Percentiles rank a stretch among this genome's conserved stretches.
These are phyloP conservation scores for Solen grandis DNA, from an alignment of 1,140 invertebrate genomes.

Conservation along the genomic window DNA sequence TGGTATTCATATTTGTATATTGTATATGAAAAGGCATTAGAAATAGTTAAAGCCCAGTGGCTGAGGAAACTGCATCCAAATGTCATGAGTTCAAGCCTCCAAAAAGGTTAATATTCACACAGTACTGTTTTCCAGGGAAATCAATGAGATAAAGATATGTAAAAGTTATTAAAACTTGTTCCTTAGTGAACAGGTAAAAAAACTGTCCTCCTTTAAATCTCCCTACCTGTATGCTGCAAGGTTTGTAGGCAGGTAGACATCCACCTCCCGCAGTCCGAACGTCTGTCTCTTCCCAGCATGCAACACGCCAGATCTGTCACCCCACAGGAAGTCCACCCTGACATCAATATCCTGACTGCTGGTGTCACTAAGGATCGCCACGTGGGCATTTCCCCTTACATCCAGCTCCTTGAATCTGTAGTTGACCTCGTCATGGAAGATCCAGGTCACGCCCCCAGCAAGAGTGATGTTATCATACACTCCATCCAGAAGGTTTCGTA, in stretches of 20 bases:
- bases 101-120: too few relatives aligned
- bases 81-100: too few relatives aligned
- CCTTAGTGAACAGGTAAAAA: too few relatives aligned
- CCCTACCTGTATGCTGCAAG: slow-evolving; percentile 70
- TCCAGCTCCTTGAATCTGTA: slow-evolving; percentile 68
- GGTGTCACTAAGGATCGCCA: slow-evolving; percentile 72
- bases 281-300: slow-evolving; percentile 68
- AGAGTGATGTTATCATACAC: slow-evolving; percentile 63
- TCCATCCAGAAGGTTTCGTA: slow-evolving; percentile 64
- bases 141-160: too few relatives aligned
- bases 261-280: slow-evolving; percentile 66
- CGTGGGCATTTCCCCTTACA: slow-evolving; percentile 70
- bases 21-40: too few relatives aligned
- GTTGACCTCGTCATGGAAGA: slow-evolving; percentile 58
- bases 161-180: too few relatives aligned
- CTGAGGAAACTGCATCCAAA: too few relatives aligned
- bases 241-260: slow-evolving; percentile 72
- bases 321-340: slow-evolving; percentile 56
- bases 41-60: too few relatives aligned
- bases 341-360: slow-evolving; percentile 57
- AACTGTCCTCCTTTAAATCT: too few relatives aligned
- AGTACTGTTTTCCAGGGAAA: too few relatives aligned
- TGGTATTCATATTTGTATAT: too few relatives aligned
- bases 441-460: slow-evolving; percentile 71
- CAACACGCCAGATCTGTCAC: slow-evolving; percentile 70